phyloP scores from a whole-genome alignment of 2,113 vertebrate genomes.

The Tragelaphus strepsiceros region DNA sequence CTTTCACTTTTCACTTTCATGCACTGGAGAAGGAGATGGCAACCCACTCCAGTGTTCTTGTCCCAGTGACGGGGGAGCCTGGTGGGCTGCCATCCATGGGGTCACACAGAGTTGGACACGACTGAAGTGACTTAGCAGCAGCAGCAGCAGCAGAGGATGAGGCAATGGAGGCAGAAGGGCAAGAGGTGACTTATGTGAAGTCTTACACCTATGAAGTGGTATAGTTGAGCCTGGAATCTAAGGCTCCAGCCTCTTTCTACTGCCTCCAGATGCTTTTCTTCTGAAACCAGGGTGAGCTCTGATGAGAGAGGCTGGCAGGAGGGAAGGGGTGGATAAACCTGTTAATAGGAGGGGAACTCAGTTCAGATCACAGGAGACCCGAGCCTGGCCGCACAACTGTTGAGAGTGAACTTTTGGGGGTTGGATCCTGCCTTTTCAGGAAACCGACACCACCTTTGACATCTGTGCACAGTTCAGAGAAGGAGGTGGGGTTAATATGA shows the following conservation, averaged over 20 bases:
- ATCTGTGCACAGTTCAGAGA: not conserved
- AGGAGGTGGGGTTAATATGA: not conserved
- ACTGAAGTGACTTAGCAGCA: too few relatives aligned
- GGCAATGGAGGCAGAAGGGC: not conserved
- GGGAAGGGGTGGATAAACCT: not conserved
- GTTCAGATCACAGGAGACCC: not conserved
- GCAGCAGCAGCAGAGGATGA: not conserved
- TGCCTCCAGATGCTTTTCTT: not conserved
- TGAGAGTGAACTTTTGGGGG: fast-evolving
- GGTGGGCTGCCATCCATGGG: too few relatives aligned
- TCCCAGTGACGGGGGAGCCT: too few relatives aligned
- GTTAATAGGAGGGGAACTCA: not conserved
- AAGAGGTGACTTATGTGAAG: not conserved
- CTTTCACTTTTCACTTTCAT: too few relatives aligned
- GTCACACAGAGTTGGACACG: too few relatives aligned
- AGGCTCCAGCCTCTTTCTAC: not conserved
- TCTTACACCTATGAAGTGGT: not conserved
- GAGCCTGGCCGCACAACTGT: not conserved
- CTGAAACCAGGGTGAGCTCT: not conserved
- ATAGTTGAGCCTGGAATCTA: not conserved
- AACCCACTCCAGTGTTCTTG: too few relatives aligned
- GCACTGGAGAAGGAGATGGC: too few relatives aligned
- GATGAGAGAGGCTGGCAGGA: not conserved
- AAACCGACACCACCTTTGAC: not conserved
- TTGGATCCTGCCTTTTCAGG: not conserved